Conservation (phyloP, 2,113 vertebrate genomes). For the Serinus canaria region DNA sequence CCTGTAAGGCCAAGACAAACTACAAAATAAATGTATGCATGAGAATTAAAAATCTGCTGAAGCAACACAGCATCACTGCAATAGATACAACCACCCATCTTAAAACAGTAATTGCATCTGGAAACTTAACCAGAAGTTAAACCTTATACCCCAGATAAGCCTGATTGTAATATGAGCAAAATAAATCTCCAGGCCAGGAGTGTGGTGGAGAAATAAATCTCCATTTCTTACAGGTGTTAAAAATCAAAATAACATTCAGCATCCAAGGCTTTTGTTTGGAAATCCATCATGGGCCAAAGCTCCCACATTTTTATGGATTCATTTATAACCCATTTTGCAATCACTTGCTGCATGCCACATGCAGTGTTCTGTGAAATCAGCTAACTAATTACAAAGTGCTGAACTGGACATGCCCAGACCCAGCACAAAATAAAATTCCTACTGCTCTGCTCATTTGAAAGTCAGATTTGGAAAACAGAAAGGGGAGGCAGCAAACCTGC, state of each 20-base stretch:
- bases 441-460: background rate
- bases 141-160: background rate
- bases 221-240: slow-evolving; percentile 24
- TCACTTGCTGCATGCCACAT: background rate
- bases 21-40: background rate
- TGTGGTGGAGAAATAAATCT: background rate
- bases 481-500: background rate
- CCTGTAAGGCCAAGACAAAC: background rate
- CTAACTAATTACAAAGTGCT: background rate
- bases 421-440: background rate
- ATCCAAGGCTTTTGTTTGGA: slow-evolving; percentile 10
- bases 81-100: background rate
- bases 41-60: background rate
- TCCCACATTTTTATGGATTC: background rate
- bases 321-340: slow-evolving; percentile 30
- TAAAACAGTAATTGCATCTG: background rate
- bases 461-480: background rate
- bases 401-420: background rate
- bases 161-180: background rate
- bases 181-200: background rate
- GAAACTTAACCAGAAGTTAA: background rate
- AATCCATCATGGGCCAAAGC: background rate
- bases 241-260: slow-evolving; percentile 19
- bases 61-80: background rate
- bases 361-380: background rate